phyloP scores from a whole-genome alignment of 2,797 vertebrate genomes.

The Phoxinus dragarum region DNA sequence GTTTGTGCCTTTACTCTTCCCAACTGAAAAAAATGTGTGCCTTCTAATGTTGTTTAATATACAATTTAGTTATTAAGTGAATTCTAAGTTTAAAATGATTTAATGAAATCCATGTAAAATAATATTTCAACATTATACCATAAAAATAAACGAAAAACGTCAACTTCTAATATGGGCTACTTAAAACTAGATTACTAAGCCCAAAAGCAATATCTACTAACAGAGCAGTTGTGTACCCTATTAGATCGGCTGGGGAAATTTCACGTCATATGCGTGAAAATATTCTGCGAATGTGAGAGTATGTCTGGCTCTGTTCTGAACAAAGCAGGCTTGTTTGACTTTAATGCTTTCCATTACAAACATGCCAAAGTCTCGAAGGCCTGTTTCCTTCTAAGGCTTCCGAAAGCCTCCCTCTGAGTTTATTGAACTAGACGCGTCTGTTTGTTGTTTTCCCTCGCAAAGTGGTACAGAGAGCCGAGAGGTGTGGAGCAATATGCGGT shows the following conservation, averaged over 20 bases:
- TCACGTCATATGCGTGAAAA: neutral
- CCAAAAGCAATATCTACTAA: neutral
- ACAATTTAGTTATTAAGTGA: neutral
- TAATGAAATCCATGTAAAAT: neutral
- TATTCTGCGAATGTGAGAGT: constrained; percentile 13
- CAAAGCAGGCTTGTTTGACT: constrained; percentile 22
- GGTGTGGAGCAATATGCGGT: constrained; percentile 35
- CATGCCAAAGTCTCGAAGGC: neutral
- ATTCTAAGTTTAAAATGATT: neutral
- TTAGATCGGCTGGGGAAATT: neutral
- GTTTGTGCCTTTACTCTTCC: neutral
- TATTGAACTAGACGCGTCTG: constrained; percentile 39
- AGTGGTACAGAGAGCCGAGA: constrained; percentile 1
- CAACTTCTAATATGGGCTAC: neutral
- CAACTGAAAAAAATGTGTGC: neutral
- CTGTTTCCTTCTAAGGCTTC: constrained; percentile 35
- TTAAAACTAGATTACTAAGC: neutral
- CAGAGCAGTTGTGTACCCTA: neutral
- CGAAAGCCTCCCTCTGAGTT: constrained; percentile 29
- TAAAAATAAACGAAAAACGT: neutral
- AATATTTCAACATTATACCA: neutral
- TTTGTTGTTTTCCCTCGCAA: constrained; percentile 48
- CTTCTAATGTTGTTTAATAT: neutral
- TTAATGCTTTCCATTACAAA: constrained; percentile 34
- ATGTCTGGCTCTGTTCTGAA: constrained; percentile 13